Evolutionary conservation across 2,797 vertebrate species (phyloP).

Genomic region (Rhinella marina): DNA sequence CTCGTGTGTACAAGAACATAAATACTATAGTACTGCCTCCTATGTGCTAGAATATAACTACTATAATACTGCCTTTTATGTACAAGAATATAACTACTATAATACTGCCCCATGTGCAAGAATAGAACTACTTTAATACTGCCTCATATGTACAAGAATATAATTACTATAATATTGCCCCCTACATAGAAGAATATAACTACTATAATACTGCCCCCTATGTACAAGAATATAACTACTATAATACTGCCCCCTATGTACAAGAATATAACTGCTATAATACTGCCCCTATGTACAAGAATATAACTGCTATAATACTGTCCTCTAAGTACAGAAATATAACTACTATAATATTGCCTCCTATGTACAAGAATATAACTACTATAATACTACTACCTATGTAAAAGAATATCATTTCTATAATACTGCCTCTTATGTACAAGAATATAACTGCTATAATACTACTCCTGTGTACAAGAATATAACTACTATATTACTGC

Average conservation of each 20-base stretch:
- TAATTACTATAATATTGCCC: not conserved
- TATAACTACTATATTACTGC: not conserved
- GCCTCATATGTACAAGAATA: not conserved
- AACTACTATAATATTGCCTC: not conserved
- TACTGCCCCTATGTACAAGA: not conserved
- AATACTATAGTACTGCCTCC: not conserved
- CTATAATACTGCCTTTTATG: constrained; percentile 3
- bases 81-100: too few relatives aligned
- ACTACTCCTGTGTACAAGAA: not conserved
- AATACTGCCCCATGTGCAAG: not conserved
- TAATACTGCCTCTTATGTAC: not conserved
- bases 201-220: not conserved
- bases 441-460: not conserved
- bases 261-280: not conserved
- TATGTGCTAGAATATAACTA: not conserved
- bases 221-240: not conserved
- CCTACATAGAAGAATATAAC: not conserved
- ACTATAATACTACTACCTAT: not conserved
- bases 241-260: not conserved
- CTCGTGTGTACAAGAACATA: not conserved
- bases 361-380: not conserved
- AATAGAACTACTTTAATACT: constrained; percentile 1
- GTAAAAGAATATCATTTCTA: not conserved
- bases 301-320: not conserved
- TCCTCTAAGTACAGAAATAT: not conserved